Percentiles rank a stretch among this genome's conserved stretches.
Conservation (phyloP, 1,140 invertebrate genomes). For the Musca vetustissima region DNA sequence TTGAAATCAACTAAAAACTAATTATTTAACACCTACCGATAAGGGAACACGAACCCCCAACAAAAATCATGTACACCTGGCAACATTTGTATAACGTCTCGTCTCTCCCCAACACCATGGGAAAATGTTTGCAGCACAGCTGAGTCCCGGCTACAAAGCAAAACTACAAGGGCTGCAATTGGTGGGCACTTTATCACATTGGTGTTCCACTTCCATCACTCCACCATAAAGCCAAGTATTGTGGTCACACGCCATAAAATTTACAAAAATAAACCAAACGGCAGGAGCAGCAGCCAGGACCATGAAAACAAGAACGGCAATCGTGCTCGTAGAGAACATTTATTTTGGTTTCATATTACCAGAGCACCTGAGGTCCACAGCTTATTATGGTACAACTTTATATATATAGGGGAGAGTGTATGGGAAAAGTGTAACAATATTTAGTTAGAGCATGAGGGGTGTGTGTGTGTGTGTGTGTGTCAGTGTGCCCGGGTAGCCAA, state of each 20-base stretch:
- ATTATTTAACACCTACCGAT: constrained; percentile 15
- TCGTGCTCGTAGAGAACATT: neutral
- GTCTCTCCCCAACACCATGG: neutral
- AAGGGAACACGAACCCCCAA: too few species aligned
- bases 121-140: constrained; percentile 4
- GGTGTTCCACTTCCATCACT: neutral
- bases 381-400: neutral
- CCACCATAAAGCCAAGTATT: constrained; percentile 14
- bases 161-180: neutral
- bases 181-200: constrained; percentile 15
- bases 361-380: constrained; percentile 10
- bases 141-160: neutral
- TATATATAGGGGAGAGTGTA: too few species aligned
- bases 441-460: neutral
- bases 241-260: constrained; percentile 2
- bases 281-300: neutral
- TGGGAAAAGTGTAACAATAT: neutral
- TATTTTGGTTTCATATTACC: constrained; percentile 22
- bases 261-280: neutral
- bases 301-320: neutral
- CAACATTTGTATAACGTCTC: neutral
- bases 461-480: neutral
- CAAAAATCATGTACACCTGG: too few species aligned
- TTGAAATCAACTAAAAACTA: constrained; percentile 21
- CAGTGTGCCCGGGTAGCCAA: neutral